Percentiles rank a stretch among this genome's conserved stretches.
phyloP scores from a whole-genome alignment of 1,140 invertebrate genomes.

The Drosophila seguyi region DNA sequence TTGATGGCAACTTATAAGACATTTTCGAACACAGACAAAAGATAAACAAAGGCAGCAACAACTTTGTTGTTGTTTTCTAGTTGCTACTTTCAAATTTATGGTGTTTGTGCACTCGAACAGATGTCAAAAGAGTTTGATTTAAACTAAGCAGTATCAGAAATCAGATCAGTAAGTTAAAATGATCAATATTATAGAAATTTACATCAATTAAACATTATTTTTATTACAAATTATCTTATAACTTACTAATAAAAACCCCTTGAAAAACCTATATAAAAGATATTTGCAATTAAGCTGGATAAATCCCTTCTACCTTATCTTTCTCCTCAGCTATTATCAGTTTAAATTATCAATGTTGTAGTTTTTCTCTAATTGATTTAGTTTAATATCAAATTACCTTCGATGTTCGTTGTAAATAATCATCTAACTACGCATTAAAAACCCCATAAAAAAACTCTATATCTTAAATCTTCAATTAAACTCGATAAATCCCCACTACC shows the following conservation, averaged over 20 bases:
- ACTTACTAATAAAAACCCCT: too few relatives aligned
- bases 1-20: slow-evolving; percentile 47
- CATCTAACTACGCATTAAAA: background rate
- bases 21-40: slow-evolving; percentile 55
- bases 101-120: slow-evolving; percentile 20
- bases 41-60: slow-evolving; percentile 44
- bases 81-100: slow-evolving; percentile 47
- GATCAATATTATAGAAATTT: background rate
- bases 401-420: background rate
- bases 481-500: background rate
- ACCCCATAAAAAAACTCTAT: background rate
- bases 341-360: background rate
- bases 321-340: too few relatives aligned
- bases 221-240: too few relatives aligned
- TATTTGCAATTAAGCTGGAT: too few relatives aligned
- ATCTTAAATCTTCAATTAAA: too few relatives aligned
- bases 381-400: background rate
- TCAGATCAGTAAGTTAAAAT: background rate
- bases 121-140: background rate
- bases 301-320: too few relatives aligned
- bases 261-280: too few relatives aligned
- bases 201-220: too few relatives aligned
- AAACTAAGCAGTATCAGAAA: background rate
- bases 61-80: slow-evolving; percentile 28
- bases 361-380: background rate